Conservation (phyloP, 2,113 vertebrate genomes). For the Centropristis striata region DNA sequence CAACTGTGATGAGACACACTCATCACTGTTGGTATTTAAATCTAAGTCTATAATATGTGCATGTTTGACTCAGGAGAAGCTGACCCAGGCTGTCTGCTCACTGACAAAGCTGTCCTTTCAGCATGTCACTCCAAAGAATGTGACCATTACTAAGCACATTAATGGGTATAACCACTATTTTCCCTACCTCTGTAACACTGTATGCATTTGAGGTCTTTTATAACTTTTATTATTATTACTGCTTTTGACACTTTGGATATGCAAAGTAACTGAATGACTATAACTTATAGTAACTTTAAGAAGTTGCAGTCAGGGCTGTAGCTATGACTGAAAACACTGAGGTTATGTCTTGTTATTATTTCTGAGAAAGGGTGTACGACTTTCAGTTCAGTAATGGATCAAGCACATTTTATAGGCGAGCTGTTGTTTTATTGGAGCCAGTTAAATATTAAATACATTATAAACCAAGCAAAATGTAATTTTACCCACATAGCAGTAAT, state of each 20-base stretch:
- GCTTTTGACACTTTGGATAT: background rate
- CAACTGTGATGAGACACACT: background rate
- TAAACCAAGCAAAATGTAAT: too few species aligned
- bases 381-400: too few species aligned
- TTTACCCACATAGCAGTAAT: too few species aligned
- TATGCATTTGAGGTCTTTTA: background rate
- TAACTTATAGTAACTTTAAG: background rate
- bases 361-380: too few species aligned
- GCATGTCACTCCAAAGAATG: background rate
- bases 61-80: constrained; percentile 28
- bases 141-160: background rate
- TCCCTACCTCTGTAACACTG: background rate
- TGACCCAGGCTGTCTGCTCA: background rate
- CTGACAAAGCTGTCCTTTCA: background rate
- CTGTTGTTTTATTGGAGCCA: too few species aligned
- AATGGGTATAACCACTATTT: constrained; percentile 22
- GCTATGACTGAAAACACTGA: background rate
- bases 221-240: background rate
- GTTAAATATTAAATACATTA: too few species aligned
- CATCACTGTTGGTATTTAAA: background rate
- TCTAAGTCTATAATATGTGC: constrained; percentile 3
- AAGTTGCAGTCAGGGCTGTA: background rate
- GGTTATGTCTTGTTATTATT: too few species aligned
- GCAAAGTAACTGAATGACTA: background rate
- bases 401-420: too few species aligned